A percentile compares a stretch with the other conserved stretches of the same genome.
Conservation (phyloP, 1,140 invertebrate species). For the Drosophila tani region DNA sequence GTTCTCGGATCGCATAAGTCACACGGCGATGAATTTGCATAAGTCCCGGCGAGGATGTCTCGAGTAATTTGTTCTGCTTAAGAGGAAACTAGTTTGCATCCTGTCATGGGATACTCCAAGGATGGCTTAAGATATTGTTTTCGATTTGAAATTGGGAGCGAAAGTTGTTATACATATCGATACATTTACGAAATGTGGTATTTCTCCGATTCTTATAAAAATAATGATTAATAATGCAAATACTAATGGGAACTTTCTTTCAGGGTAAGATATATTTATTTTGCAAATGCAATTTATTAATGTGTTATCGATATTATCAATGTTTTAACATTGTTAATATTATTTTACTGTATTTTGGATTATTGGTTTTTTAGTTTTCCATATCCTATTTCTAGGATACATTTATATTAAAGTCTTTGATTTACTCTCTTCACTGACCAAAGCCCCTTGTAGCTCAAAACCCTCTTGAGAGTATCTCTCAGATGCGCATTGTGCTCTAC, state of each 20-base stretch:
- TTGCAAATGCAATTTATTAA: too few relatives aligned
- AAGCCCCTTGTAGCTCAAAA: not conserved
- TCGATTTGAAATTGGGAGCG: not conserved
- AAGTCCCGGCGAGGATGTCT: slow-evolving; percentile 44
- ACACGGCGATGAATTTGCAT: slow-evolving; percentile 66
- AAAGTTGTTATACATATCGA: not conserved
- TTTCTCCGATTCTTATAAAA: not conserved
- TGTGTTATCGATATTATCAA: too few relatives aligned
- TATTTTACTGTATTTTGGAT: too few relatives aligned
- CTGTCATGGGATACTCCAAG: slow-evolving; percentile 52
- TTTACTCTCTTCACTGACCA: slow-evolving; percentile 27
- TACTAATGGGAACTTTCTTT: too few relatives aligned
- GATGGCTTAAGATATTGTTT: not conserved
- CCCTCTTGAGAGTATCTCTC: not conserved
- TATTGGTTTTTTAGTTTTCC: too few relatives aligned
- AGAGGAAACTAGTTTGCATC: slow-evolving; percentile 73
- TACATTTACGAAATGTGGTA: not conserved
- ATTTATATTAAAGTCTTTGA: slow-evolving; percentile 10
- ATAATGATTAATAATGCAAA: not conserved
- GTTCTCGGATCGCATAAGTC: slow-evolving; percentile 64
- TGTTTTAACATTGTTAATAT: too few relatives aligned
- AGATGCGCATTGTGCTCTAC: slow-evolving; percentile 25
- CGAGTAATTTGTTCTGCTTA: slow-evolving; percentile 65
- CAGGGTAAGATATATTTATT: too few relatives aligned
- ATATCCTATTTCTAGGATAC: too few relatives aligned